Evolutionary conservation across 1,140 invertebrate species (phyloP), one percentile per base, ranked within the genome.

Genomic region (Fopius arisanus): DNA sequence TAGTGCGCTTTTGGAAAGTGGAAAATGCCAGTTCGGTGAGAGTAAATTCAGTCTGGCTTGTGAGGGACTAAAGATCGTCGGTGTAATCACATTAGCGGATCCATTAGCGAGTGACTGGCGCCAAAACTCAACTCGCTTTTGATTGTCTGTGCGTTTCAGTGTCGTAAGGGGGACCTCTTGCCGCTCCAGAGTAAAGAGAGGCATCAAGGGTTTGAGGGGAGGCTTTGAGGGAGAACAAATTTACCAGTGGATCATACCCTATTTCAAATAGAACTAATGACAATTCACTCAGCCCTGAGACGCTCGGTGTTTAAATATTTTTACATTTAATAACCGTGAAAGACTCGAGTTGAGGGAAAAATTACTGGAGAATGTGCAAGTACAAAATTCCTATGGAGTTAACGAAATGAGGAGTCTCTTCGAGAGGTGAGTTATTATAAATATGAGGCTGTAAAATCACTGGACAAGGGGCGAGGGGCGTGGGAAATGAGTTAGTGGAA

Each of bases 201-300:
- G 19, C 16, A 33, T 9, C 6, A 14, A 31, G n/a, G 29, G 28
- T 7, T 16, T 14, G 65, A 16, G 19, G 28, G 14, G 16, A 67
- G 62, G 33, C 29, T n/a, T 14, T 31, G 19, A 33, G 16, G 12
- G 16, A 19, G 43, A 21, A 51, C 43, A 51, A 51, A 82, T 81
- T 82, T 82, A 79, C 33, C 78, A 81, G 80, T 80, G 65, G 69
- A 68, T 74, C 67, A 78, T 76, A 76, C 70, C 51, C 66, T 37
- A 71, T 51, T 14, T 37, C 68, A 51, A 72, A 74, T 71, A 43
- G 73, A 78, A 51, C 43, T 51, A 51, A 51, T 51, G 43, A 51
- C 43, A 51, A 51, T 51, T 51, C 14, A 51, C 43, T 51, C 19
- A n/a, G 33, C 12, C 7, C 33, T 37, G 33, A 37, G 33, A 51